These are phyloP conservation scores for Bothrops jararaca DNA, from an alignment of 2,113 vertebrate species.

Conservation along the genomic window DNA sequence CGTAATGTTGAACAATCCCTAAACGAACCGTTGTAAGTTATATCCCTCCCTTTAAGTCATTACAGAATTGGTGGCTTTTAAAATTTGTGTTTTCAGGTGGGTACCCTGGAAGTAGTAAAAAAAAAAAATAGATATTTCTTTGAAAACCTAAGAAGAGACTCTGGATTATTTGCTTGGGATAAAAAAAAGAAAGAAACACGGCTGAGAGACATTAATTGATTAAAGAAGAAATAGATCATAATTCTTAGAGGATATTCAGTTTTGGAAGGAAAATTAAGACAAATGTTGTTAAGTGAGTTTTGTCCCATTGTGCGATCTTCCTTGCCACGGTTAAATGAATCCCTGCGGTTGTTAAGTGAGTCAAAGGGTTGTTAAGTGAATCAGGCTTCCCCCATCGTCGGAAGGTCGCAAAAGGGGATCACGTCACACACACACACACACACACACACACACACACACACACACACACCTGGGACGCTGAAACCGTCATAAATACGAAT, in stretches of 20 bases:
- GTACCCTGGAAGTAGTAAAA: not conserved
- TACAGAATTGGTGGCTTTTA: not conserved
- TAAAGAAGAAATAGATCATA: slow-evolving; percentile 19
- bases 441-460: too few species aligned
- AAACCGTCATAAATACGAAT: too few species aligned
- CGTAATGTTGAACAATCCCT: not conserved
- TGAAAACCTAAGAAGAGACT: not conserved
- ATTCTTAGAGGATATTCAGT: not conserved
- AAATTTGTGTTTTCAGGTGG: not conserved
- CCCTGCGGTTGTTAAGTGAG: too few species aligned
- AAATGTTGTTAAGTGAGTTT: too few species aligned
- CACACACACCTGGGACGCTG: too few species aligned
- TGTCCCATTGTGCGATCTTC: too few species aligned
- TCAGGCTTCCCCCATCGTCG: too few species aligned
- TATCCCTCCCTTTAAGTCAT: not conserved
- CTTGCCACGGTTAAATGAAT: too few species aligned
- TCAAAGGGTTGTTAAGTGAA: too few species aligned
- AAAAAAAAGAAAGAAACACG: not conserved
- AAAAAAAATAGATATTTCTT: too few species aligned
- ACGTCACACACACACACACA: too few species aligned
- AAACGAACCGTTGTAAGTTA: not conserved
- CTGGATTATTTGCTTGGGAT: not conserved
- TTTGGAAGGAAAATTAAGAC: slow-evolving; percentile 35
- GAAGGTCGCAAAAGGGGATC: too few species aligned
- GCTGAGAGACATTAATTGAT: slow-evolving; percentile 33